These are phyloP conservation scores for Malurus elegans DNA, from an alignment of 2,113 vertebrate genomes.

Conservation along the genomic window DNA sequence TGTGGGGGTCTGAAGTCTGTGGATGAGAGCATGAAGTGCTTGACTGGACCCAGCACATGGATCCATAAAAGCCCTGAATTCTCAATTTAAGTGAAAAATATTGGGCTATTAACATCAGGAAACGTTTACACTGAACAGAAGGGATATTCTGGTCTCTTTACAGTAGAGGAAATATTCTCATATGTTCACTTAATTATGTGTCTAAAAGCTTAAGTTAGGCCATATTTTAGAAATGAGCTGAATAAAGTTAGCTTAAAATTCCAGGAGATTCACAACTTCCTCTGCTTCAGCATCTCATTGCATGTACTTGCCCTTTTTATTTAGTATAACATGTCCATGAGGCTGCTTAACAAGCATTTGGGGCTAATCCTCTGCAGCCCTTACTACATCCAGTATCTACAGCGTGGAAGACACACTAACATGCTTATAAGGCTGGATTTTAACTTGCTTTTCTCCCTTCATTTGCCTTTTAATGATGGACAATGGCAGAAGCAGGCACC, in stretches of 20 bases:
- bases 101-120: background rate
- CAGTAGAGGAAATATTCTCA: background rate
- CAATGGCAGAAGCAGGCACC: background rate
- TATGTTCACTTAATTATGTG: background rate
- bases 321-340: background rate
- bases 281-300: background rate
- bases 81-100: slow-evolving; percentile 15
- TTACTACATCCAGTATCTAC: background rate
- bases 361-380: background rate
- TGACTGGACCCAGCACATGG: slow-evolving; percentile 30
- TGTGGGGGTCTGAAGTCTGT: slow-evolving; percentile 12
- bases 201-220: slow-evolving; percentile 26
- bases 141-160: background rate
- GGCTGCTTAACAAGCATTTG: background rate
- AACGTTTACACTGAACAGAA: slow-evolving; percentile 24
- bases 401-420: background rate
- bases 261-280: background rate
- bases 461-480: background rate
- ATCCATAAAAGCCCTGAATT: slow-evolving; percentile 12
- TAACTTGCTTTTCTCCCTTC: background rate
- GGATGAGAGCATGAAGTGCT: slow-evolving; percentile 38
- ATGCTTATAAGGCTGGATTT: background rate
- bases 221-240: slow-evolving; percentile 51
- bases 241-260: slow-evolving; percentile 33
- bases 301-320: background rate